Evolutionary conservation across 2,888 invertebrate species (phyloP), one percentile per base, ranked within the genome.

Genomic region (Diaphora mendica): DNA sequence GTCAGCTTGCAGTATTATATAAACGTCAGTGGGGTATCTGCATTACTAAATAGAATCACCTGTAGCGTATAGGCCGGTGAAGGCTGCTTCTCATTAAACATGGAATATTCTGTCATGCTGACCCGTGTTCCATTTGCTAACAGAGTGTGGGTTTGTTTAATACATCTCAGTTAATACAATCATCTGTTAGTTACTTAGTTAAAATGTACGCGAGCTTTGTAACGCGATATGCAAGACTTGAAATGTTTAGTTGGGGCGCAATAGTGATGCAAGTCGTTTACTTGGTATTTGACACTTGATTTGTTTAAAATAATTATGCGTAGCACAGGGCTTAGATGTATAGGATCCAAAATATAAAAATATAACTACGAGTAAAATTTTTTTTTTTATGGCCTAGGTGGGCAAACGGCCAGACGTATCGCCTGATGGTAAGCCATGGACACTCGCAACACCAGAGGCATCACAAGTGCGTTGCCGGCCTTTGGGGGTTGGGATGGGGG

Each of bases 71-170:
- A 76, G 71, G 80, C 71, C 67, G 72, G 78, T 62, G 62, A 8
- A 44, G 81, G 78, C 79, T 82, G 83, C 85, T 86, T 86, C 84
- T 81, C 75, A 73, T 75, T 79, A 71, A 73, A 78, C 71, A 70
- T 73, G 85, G 85, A 86, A 87, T 86, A 83, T 80, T 81, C 84
- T 84, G 84, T 87, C 84, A 85, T 82, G 83, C 73, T 81, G 79
- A 70, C 74, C 73, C 33, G 7, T 62, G 62, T 30, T 17, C 62
- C 17, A 62, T 30, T 62, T 62, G 15, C 17, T 7, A 5, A 30
- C 62, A 62, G 62, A 15, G 30, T n/a, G 26, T 3, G 26, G 17
- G 13, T 62, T 26, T 62, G 26, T 26, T 30, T 62, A 30, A 17
- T 30, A 30, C 62, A 17, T 62, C 17, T 30, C 30, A 62, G 30